phyloP scores from a whole-genome alignment of 2,797 vertebrate species.

The Buphagus erythrorhynchus region DNA sequence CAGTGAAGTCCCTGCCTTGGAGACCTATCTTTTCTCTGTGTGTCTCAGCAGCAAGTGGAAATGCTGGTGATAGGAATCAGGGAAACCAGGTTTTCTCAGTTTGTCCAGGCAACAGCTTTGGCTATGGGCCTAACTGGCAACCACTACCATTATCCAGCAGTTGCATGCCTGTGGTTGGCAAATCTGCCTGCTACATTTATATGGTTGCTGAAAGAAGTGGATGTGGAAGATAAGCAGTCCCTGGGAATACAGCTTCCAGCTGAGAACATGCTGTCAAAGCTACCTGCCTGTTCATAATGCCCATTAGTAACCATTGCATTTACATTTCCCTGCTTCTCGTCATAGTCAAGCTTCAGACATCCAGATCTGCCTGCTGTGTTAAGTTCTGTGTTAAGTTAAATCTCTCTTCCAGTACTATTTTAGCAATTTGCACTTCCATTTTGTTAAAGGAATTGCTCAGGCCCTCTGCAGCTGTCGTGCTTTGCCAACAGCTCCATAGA shows the following conservation, averaged over 20 bases:
- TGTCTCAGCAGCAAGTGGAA: background rate
- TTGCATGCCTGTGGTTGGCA: background rate
- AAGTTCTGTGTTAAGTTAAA: background rate
- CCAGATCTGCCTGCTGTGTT: background rate
- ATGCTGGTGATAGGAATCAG: background rate
- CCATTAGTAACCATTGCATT: background rate
- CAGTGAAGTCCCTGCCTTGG: background rate
- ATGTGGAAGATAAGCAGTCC: constrained; percentile 16
- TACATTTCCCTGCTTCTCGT: background rate
- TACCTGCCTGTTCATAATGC: background rate
- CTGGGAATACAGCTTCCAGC: background rate
- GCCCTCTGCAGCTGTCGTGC: background rate
- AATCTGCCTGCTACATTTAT: background rate
- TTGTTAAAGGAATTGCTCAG: background rate
- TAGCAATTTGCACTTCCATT: background rate
- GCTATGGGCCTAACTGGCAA: background rate
- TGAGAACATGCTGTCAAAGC: background rate
- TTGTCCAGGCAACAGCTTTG: background rate
- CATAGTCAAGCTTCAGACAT: background rate
- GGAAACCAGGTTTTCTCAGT: background rate
- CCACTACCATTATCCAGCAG: background rate
- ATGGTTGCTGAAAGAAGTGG: background rate
- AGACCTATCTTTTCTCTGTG: background rate
- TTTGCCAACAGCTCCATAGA: background rate
- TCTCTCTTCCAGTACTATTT: background rate